Evolutionary conservation across 2,113 vertebrate species (phyloP).

Genomic region (Numenius arquata): DNA sequence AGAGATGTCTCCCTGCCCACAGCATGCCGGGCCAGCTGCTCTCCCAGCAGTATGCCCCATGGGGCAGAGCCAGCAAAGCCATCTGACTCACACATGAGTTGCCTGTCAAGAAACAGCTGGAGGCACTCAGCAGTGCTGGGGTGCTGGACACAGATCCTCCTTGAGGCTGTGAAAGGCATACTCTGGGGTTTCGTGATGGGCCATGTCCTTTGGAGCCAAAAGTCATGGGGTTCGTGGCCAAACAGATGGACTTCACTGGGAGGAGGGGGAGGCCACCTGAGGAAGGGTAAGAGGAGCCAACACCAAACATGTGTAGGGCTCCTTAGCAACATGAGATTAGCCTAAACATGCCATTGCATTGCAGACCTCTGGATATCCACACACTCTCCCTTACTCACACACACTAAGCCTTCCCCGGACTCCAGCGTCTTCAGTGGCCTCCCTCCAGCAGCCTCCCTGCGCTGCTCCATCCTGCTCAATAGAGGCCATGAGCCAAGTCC

Average conservation of each 20-base stretch:
- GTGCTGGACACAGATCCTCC: background rate
- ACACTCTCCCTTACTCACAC: background rate
- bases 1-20: accelerated
- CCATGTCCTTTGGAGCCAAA: background rate
- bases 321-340: background rate
- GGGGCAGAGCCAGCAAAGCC: accelerated
- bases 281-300: background rate
- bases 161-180: background rate
- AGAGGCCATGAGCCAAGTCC: background rate
- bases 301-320: background rate
- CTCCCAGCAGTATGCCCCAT: accelerated
- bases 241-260: conserved; percentile 40
- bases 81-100: background rate
- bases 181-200: background rate
- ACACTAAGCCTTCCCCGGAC: background rate
- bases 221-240: background rate
- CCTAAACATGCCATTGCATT: background rate
- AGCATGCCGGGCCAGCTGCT: accelerated
- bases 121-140: background rate
- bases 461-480: background rate
- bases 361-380: background rate
- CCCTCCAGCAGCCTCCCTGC: background rate
- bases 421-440: background rate
- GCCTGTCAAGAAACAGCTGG: background rate
- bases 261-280: conserved; percentile 2